Conservation (phyloP, 2,797 vertebrate species). For the Coregonus sp. region DNA sequence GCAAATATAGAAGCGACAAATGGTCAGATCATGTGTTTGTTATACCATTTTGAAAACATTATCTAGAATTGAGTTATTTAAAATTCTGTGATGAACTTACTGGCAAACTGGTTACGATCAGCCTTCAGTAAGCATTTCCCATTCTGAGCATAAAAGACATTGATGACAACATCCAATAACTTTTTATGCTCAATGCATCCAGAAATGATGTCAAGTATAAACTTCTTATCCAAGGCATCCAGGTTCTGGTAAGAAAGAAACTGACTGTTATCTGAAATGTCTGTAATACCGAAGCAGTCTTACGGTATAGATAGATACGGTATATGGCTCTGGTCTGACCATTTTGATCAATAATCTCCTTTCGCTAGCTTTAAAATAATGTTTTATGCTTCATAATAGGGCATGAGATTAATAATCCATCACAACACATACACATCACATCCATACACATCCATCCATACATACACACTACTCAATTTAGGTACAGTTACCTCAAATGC, state of each 20-base stretch:
- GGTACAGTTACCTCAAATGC: conserved; percentile 76
- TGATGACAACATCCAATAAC: conserved; percentile 81
- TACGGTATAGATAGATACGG: neutral
- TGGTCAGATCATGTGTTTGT: neutral
- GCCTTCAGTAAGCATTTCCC: conserved; percentile 67
- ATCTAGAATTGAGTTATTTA: neutral
- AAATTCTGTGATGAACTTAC: conserved; percentile 67
- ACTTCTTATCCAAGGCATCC: conserved; percentile 67
- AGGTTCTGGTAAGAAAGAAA: conserved; percentile 61
- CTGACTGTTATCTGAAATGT: conserved; percentile 17
- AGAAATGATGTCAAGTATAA: conserved; percentile 78
- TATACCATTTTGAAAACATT: neutral
- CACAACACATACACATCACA: neutral
- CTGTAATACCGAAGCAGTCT: neutral
- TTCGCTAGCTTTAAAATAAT: neutral
- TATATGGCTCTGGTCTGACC: neutral
- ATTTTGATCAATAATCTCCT: neutral
- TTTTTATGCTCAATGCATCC: conserved; percentile 83
- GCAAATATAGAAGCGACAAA: conserved; percentile 3
- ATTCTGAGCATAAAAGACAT: conserved; percentile 79
- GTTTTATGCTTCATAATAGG: neutral
- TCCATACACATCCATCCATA: neutral
- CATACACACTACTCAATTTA: neutral
- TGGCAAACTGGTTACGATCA: conserved; percentile 78
- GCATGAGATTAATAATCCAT: neutral